These are phyloP conservation scores for Noturus placidus DNA, from an alignment of 2,113 vertebrate species.

Conservation along the genomic window DNA sequence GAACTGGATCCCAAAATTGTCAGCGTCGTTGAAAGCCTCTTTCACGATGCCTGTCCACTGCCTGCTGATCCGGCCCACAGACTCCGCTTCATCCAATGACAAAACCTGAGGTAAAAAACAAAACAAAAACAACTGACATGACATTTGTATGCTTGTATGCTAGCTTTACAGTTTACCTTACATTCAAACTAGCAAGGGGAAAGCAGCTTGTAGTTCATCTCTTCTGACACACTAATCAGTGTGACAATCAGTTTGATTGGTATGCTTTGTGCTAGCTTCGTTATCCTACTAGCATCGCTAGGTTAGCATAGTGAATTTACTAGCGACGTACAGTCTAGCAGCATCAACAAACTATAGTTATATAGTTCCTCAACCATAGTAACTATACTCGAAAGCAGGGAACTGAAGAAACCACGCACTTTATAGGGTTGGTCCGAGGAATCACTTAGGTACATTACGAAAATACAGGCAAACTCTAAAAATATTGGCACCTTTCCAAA, in stretches of 20 bases:
- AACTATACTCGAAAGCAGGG: background rate
- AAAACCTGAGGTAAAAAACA: constrained; percentile 52
- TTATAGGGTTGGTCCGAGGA: background rate
- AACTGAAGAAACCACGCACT: background rate
- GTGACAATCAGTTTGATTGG: too few relatives aligned
- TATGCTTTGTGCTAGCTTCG: too few relatives aligned
- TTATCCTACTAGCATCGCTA: too few relatives aligned
- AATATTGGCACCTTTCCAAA: background rate
- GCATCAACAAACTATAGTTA: too few relatives aligned
- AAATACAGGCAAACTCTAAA: background rate
- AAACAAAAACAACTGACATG: background rate
- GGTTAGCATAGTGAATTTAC: too few relatives aligned
- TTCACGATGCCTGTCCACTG: constrained; percentile 61
- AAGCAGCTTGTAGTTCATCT: too few relatives aligned
- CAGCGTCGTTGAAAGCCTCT: constrained; percentile 59
- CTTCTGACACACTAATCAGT: too few relatives aligned
- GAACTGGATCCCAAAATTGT: constrained; percentile 72
- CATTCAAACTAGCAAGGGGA: too few relatives aligned
- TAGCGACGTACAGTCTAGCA: too few relatives aligned
- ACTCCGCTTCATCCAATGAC: background rate
- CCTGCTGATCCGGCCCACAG: constrained; percentile 66
- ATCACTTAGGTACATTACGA: background rate
- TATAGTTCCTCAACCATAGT: too few relatives aligned
- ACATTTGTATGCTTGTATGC: background rate
- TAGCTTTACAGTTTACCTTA: background rate